These are phyloP conservation scores for Leptinotarsa haldemani DNA, from an alignment of 2,888 invertebrate genomes.

Conservation along the genomic window DNA sequence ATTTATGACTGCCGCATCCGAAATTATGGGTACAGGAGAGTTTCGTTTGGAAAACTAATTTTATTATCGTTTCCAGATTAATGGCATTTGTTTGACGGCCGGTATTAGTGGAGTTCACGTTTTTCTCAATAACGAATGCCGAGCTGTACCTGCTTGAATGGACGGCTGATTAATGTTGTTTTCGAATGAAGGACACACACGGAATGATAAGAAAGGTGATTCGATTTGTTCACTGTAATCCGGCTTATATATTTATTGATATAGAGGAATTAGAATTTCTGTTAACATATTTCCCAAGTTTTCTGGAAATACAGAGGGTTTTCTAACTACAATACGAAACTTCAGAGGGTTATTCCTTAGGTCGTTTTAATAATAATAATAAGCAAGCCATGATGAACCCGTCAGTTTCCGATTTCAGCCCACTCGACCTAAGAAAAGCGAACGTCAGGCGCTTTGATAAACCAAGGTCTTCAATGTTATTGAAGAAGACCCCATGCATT, in stretches of 20 bases:
- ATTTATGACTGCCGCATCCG: slow-evolving; percentile 37
- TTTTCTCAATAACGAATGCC: slow-evolving; percentile 5
- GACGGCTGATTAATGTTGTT: slow-evolving; percentile 10
- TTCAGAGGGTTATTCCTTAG: too few species aligned
- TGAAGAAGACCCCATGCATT: too few species aligned
- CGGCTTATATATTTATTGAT: background rate
- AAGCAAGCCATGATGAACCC: too few species aligned
- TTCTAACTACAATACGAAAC: too few species aligned
- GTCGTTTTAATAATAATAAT: too few species aligned
- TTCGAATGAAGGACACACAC: background rate
- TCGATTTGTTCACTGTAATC: background rate
- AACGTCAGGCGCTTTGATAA: too few species aligned
- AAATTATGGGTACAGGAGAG: slow-evolving; percentile 29
- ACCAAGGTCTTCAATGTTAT: too few species aligned
- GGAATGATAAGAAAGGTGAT: background rate
- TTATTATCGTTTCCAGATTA: slow-evolving; percentile 20
- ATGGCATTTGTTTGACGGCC: slow-evolving; percentile 12
- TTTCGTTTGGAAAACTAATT: slow-evolving; percentile 19
- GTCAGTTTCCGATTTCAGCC: too few species aligned
- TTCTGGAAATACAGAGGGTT: too few species aligned
- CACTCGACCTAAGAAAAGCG: too few species aligned
- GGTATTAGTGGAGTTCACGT: slow-evolving; percentile 16
- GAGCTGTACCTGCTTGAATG: slow-evolving; percentile 6
- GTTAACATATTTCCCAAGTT: too few species aligned
- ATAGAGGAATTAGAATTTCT: too few species aligned